These are phyloP conservation scores for Drosophila pruinosa DNA, from an alignment of 1,140 invertebrate genomes.

Conservation along the genomic window DNA sequence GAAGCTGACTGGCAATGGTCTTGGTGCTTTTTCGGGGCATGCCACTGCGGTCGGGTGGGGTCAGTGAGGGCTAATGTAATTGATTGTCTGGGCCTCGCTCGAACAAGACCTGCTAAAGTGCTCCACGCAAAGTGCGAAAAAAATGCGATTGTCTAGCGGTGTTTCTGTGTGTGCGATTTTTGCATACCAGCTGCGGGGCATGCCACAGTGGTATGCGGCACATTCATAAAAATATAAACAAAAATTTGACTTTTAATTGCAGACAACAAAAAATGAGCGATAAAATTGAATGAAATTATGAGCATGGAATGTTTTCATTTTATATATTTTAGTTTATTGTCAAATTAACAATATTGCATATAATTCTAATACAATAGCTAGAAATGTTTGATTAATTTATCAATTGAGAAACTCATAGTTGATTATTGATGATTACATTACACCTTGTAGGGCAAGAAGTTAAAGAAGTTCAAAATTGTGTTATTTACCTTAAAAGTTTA, in stretches of 20 bases:
- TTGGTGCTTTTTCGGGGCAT: constrained; percentile 2
- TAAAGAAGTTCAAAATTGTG: too few relatives aligned
- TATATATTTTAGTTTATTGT: too few relatives aligned
- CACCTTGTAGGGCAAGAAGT: too few relatives aligned
- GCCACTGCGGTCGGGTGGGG: constrained; percentile 18
- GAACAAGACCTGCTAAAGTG: constrained; percentile 34
- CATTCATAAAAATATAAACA: neutral
- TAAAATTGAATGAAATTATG: neutral
- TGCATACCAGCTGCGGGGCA: constrained; percentile 32
- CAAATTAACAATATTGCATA: too few relatives aligned
- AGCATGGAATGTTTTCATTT: too few relatives aligned
- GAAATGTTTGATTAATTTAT: too few relatives aligned
- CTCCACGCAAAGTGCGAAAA: constrained; percentile 28
- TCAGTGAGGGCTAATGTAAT: constrained; percentile 61
- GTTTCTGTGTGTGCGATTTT: constrained; percentile 31
- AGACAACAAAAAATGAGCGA: neutral
- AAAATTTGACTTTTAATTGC: neutral
- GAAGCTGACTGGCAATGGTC: constrained; percentile 9
- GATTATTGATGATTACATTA: too few relatives aligned
- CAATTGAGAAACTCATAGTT: too few relatives aligned
- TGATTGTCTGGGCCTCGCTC: constrained; percentile 57
- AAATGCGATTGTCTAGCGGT: constrained; percentile 30
- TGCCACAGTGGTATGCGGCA: constrained; percentile 9
- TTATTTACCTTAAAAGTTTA: too few relatives aligned
- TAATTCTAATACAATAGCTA: too few relatives aligned